A percentile compares a stretch with the other conserved stretches of the same genome.
phyloP scores from a whole-genome alignment of 2,888 invertebrate genomes.

The Candidula unifasciata region DNA sequence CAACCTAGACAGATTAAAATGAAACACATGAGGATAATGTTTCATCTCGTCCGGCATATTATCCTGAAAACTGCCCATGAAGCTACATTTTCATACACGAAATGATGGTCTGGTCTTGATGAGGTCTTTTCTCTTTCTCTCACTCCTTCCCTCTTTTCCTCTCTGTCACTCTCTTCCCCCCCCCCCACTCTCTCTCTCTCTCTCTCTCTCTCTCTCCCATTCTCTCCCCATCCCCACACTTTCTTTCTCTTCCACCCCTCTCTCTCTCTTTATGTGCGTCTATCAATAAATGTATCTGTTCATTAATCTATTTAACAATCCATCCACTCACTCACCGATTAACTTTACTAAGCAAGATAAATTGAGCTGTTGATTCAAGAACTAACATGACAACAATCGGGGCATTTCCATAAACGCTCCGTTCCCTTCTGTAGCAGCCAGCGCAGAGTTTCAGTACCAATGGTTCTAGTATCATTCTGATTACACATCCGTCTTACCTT shows the following conservation, averaged over 20 bases:
- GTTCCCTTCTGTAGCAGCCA: too few relatives aligned
- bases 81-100: neutral
- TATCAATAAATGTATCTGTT: too few relatives aligned
- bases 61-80: neutral
- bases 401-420: too few relatives aligned
- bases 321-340: too few relatives aligned
- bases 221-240: neutral
- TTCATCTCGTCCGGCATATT: neutral
- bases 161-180: neutral
- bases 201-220: neutral
- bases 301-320: too few relatives aligned
- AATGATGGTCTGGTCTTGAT: neutral
- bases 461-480: too few relatives aligned
- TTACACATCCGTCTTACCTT: too few relatives aligned
- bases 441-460: too few relatives aligned
- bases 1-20: conserved; percentile 15
- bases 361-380: too few relatives aligned
- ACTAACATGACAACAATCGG: too few relatives aligned
- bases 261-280: too few relatives aligned
- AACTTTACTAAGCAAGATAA: too few relatives aligned
- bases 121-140: neutral
- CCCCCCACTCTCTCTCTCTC: neutral
- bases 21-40: conserved; percentile 20
- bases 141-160: neutral
- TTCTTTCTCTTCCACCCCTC: neutral